Evolutionary conservation across 2,888 invertebrate species (phyloP).

Genomic region (Baronia brevicornis): DNA sequence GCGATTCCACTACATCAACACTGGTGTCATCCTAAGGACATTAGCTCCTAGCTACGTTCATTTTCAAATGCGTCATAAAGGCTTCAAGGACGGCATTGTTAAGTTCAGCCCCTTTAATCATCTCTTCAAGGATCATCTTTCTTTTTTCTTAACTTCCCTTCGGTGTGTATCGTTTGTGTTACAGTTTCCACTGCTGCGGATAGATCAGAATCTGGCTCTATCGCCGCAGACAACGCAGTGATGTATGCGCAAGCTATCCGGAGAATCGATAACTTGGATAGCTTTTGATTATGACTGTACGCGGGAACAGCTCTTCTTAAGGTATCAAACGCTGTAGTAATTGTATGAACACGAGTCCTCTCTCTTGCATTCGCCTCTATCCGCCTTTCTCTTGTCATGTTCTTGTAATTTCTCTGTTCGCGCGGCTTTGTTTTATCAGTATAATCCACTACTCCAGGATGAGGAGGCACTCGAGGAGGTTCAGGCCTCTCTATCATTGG

Average conservation of each 20-base stretch:
- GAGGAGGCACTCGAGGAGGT: constrained; percentile 69
- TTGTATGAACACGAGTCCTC: constrained; percentile 94
- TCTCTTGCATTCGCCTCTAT: constrained; percentile 97
- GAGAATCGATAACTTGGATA: constrained; percentile 93
- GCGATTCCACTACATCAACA: no score
- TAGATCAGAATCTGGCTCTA: constrained; percentile 80
- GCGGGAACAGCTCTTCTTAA: constrained; percentile 89
- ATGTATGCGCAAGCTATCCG: constrained; percentile 96
- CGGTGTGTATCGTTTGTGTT: constrained; percentile 94
- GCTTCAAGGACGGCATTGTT: constrained; percentile 25
- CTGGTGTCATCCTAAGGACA: no score
- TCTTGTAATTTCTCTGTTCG: constrained; percentile 93
- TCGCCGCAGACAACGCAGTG: constrained; percentile 86
- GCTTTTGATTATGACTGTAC: constrained; percentile 94
- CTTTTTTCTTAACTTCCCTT: constrained; percentile 91
- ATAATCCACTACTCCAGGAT: constrained; percentile 64
- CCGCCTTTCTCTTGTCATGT: constrained; percentile 93
- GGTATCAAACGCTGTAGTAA: constrained; percentile 96
- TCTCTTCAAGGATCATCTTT: constrained; percentile 79
- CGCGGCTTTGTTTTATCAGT: constrained; percentile 50
- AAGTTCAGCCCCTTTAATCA: constrained; percentile 14
- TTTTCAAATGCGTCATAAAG: constrained; percentile 13
- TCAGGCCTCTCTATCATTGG: constrained; percentile 39
- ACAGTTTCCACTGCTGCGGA: constrained; percentile 88
- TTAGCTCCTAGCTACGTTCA: no score